Conservation (phyloP, 2,113 vertebrate species). For the Arenaria interpres region DNA sequence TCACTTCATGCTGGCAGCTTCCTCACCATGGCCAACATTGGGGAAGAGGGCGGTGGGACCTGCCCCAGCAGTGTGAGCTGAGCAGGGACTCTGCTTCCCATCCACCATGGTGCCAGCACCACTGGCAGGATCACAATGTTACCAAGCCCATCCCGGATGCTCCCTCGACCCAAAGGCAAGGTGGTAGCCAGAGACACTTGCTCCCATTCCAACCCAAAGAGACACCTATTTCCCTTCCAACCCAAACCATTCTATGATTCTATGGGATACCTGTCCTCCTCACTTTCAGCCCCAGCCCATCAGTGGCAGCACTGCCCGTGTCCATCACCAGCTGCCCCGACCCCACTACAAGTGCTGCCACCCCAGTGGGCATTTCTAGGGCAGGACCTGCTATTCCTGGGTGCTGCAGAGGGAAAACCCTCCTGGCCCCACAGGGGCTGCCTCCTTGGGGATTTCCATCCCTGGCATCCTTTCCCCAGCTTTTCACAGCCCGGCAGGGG, state of each 20-base stretch:
- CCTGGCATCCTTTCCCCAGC: neutral
- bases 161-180: neutral
- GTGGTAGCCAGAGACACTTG: neutral
- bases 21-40: rapidly evolving
- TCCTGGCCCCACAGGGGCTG: rapidly evolving
- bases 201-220: neutral
- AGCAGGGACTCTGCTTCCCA: neutral
- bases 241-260: too few species aligned
- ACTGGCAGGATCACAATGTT: neutral
- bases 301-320: rapidly evolving
- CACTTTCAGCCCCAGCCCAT: neutral
- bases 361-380: neutral
- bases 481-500: neutral
- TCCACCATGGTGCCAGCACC: neutral
- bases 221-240: too few species aligned
- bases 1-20: neutral
- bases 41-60: neutral
- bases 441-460: neutral
- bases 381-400: neutral
- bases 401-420: rapidly evolving
- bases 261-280: neutral
- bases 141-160: rapidly evolving
- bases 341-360: neutral
- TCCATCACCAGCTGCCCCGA: rapidly evolving
- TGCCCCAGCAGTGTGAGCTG: neutral